Base-by-base conservation (phyloP, 2,888 invertebrate genomes). In the Morpho achilles region DNA sequence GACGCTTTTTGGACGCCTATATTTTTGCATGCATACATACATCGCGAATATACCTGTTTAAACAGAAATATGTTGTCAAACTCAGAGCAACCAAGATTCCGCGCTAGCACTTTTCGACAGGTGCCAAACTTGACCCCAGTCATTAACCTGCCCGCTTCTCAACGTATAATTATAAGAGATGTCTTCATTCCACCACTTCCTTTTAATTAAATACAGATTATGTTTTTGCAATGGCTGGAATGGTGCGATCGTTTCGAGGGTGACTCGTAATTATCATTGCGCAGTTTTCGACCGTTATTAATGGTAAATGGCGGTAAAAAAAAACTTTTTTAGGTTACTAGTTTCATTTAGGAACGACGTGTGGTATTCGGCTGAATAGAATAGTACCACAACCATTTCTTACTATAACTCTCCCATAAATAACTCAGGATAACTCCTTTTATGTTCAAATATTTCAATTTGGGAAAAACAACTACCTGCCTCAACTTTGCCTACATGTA, bases 131-230 rank as follows among this genome's bases (percentile, higher is more conserved):
- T 46, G 46, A 46, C 46, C 46, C 7, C 44, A 59, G 57, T 60
- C 50, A 54, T 57, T 59, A 57, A 59, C 58, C 62, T 55, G 48
- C 55, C 59, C 64, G 56, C 62, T 46, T 16, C 10, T 60, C 47
- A 61, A 65, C 63, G 62, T 64, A 64, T 69, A 71, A 72, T 71
- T 71, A 70, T 66, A 62, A 47, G 65, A 70, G 71, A 72, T 69
- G 71, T 71, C 72, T 71, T 71, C 67, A 72, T 71, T 69, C 62
- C 60, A 54, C 48, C 60, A 64, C 67, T 67, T 70, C 69, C 68
- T 69, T 69, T 69, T 68, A 71, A 70, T 72, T 69, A 69, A 69
- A 67, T 69, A 67, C 66, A 65, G 66, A 69, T 70, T 68, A 69
- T 60, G 57, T 69, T 70, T 70, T 70, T 69, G 63, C 64, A 52